Percentiles rank a stretch among this genome's conserved stretches.
phyloP scores from a whole-genome alignment of 2,113 vertebrate species.

The Laticauda laticaudata region DNA sequence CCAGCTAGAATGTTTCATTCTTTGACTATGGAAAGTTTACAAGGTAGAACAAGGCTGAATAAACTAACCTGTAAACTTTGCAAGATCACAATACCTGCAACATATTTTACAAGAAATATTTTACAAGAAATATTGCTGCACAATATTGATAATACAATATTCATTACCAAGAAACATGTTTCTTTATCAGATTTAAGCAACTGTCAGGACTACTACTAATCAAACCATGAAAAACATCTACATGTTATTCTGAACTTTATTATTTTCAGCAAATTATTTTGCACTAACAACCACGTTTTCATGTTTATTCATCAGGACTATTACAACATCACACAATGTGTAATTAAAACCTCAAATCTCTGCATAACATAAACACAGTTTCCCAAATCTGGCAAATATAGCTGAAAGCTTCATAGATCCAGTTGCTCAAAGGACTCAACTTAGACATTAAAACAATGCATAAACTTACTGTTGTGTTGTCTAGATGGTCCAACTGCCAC shows the following conservation, averaged over 20 bases:
- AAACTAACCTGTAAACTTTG: neutral
- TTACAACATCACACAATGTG: conserved; percentile 29
- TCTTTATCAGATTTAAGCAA: conserved; percentile 2
- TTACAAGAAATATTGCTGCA: neutral
- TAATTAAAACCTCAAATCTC: conserved; percentile 42
- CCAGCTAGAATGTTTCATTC: conserved; percentile 10
- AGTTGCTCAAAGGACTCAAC: conserved; percentile 12
- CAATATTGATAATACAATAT: neutral
- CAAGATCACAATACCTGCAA: neutral
- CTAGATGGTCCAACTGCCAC: conserved; percentile 51
- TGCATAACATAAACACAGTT: conserved; percentile 35
- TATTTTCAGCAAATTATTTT: conserved; percentile 36
- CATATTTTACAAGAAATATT: conserved; percentile 1
- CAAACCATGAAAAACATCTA: conserved; percentile 38
- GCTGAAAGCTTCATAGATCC: conserved; percentile 17
- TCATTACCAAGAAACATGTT: conserved; percentile 32
- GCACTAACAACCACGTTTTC: neutral
- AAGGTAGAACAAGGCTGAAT: conserved; percentile 25
- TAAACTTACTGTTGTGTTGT: conserved; percentile 70
- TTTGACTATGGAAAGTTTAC: neutral
- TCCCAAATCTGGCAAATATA: conserved; percentile 15
- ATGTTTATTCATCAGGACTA: conserved; percentile 13
- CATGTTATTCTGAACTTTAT: conserved; percentile 40
- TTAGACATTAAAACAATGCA: conserved; percentile 55
- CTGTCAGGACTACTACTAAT: conserved; percentile 42